Percentiles rank a stretch among this genome's conserved stretches.
These are phyloP conservation scores for Dromococcyx pavoninus DNA, from an alignment of 2,797 vertebrate species.

Conservation along the genomic window DNA sequence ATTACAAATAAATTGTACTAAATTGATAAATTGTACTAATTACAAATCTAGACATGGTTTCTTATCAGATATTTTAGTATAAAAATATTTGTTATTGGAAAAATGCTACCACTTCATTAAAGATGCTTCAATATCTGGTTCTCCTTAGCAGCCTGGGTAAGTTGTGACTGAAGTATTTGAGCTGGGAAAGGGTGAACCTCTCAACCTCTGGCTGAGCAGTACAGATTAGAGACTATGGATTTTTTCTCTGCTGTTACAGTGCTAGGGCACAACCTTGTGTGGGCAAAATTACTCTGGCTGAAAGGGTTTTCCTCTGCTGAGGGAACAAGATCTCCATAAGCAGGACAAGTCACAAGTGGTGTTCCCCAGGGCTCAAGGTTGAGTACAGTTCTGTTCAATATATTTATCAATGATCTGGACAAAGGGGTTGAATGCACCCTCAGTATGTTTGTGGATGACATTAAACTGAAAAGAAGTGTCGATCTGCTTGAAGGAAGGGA, in stretches of 20 bases:
- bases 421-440: too few relatives aligned
- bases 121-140: not conserved
- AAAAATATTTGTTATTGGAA: not conserved
- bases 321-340: not conserved
- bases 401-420: too few relatives aligned
- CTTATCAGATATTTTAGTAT: not conserved
- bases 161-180: not conserved
- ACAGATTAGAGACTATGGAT: not conserved
- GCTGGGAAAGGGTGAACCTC: not conserved
- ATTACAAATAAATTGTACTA: not conserved
- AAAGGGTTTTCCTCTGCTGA: not conserved
- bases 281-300: not conserved
- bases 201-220: not conserved
- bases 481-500: too few relatives aligned
- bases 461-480: too few relatives aligned
- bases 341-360: too few relatives aligned
- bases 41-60: not conserved
- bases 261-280: not conserved
- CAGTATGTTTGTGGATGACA: too few relatives aligned
- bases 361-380: too few relatives aligned
- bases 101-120: not conserved
- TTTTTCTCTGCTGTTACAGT: not conserved
- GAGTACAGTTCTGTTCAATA: too few relatives aligned
- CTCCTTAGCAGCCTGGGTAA: conserved; percentile 8
- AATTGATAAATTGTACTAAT: not conserved